These are phyloP conservation scores for Musca domestica DNA, from an alignment of 1,140 invertebrate genomes.

Conservation along the genomic window DNA sequence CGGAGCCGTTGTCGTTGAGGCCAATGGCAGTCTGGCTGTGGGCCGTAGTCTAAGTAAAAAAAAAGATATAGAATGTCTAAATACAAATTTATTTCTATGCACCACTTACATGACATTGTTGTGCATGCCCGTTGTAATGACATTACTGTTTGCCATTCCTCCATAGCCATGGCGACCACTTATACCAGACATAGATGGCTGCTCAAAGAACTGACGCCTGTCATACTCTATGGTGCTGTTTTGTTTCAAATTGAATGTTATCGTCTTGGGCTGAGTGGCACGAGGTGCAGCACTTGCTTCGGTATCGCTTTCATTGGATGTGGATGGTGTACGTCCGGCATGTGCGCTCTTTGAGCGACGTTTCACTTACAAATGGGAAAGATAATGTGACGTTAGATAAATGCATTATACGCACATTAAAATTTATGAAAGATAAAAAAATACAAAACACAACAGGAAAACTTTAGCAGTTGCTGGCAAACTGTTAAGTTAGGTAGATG, in stretches of 20 bases:
- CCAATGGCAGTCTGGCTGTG: slow-evolving; percentile 38
- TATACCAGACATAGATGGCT: slow-evolving; percentile 35
- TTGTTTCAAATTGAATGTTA: slow-evolving; percentile 52
- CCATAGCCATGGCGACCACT: neutral
- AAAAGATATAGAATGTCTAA: neutral
- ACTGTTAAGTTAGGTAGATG: too few relatives aligned
- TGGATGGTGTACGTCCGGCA: slow-evolving; percentile 34
- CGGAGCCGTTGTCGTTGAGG: slow-evolving; percentile 26
- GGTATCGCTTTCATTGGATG: slow-evolving; percentile 24
- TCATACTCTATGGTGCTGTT: slow-evolving; percentile 52
- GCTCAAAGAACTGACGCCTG: slow-evolving; percentile 48
- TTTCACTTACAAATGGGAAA: slow-evolving; percentile 38
- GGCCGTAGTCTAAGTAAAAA: slow-evolving; percentile 38
- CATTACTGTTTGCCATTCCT: slow-evolving; percentile 31
- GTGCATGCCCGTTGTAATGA: slow-evolving; percentile 45
- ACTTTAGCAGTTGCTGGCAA: too few relatives aligned
- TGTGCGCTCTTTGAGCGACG: slow-evolving; percentile 54
- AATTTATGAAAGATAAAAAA: too few relatives aligned
- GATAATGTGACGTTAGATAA: neutral
- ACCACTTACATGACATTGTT: slow-evolving; percentile 52
- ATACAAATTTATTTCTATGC: neutral
- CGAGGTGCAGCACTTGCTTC: slow-evolving; percentile 34
- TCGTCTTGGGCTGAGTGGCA: slow-evolving; percentile 50
- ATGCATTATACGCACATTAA: too few relatives aligned
- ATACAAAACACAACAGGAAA: too few relatives aligned